Base-by-base conservation (phyloP, 2,113 vertebrate species). In the Plotosus lineatus region DNA sequence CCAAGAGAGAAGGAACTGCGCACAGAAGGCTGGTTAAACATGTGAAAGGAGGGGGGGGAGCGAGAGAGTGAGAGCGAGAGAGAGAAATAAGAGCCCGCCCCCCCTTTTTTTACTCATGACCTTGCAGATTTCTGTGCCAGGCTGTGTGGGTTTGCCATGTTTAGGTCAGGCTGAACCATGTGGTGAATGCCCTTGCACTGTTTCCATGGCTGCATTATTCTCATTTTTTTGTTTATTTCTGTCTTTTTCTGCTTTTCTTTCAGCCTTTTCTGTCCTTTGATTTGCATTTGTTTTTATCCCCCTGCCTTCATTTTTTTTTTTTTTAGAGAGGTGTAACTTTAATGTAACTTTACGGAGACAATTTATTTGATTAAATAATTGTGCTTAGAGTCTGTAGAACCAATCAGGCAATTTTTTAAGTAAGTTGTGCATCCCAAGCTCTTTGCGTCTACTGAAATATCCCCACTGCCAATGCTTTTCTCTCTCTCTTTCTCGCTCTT, bases 121-220 rank as follows among this genome's bases (percentile, higher is more conserved):
- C 89, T 80, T 88, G 90, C 89, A 90, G 81, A 88, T 85, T 84
- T 79, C 75, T 82, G 68, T 72, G 19, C 80, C 72, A 15, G 75
- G 78, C 82, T 68, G 80, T 73, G 75, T 87, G 83, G 28, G 17
- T 81, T 80, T 86, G 48, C 80, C 82, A 82, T 88, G 12, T 84
- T 82, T 82, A 84, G 86, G 87, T 88, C 82, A 77, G 82, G 65
- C 82, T 85, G 76, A 83, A 50, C 85, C 83, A 74, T 69, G 75
- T 56, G 75, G 40, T 83, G 80, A 77, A 80, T 72, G 63, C 61
- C 46, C 48, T 66, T 58, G 74, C 40, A 77, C 78, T 76, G 46
- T 77, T 56, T 60, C 28, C 69, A 50, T 1, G 28, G 3, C 40
- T 23, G 6, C 38, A 40, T 81, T 19, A n/a, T 28, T 42, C 51